Percentiles rank a stretch among this genome's conserved stretches.
Conservation (phyloP, 2,113 vertebrate species). For the Ciconia boyciana region DNA sequence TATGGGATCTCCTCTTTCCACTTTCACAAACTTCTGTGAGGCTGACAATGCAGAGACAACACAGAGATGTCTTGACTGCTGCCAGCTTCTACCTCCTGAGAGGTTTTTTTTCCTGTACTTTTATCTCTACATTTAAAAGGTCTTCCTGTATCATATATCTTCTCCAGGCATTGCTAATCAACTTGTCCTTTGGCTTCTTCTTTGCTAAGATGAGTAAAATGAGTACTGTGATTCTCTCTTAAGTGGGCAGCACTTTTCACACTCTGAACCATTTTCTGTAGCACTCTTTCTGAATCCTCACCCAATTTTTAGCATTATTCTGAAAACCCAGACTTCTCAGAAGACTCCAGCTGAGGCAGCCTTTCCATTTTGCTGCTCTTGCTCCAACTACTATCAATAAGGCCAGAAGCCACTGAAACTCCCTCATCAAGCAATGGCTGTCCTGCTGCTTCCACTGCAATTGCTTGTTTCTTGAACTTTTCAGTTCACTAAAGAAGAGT, state of each 20-base stretch:
- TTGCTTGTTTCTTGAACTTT: slow-evolving; percentile 21
- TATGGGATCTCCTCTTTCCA: not conserved
- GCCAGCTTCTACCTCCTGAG: not conserved
- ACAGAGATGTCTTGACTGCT: not conserved
- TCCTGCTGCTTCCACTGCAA: slow-evolving; percentile 10
- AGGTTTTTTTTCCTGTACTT: not conserved
- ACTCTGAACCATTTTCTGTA: not conserved
- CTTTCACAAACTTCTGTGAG: not conserved
- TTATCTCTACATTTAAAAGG: not conserved
- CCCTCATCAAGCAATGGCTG: not conserved
- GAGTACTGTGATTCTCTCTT: not conserved
- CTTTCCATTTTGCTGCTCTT: slow-evolving; percentile 11
- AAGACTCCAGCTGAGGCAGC: slow-evolving; percentile 8
- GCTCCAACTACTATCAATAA: not conserved
- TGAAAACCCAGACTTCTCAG: not conserved
- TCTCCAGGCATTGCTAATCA: not conserved
- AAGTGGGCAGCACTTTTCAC: not conserved
- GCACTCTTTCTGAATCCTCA: not conserved
- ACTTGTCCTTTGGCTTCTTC: not conserved
- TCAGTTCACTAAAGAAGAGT: not conserved
- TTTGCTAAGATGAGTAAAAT: not conserved
- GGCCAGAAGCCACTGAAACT: slow-evolving; percentile 7
- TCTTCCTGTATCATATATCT: not conserved
- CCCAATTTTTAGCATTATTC: not conserved
- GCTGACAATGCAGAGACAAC: not conserved